Conservation (phyloP, 2,113 vertebrate genomes). For the Hystrix brachyura region DNA sequence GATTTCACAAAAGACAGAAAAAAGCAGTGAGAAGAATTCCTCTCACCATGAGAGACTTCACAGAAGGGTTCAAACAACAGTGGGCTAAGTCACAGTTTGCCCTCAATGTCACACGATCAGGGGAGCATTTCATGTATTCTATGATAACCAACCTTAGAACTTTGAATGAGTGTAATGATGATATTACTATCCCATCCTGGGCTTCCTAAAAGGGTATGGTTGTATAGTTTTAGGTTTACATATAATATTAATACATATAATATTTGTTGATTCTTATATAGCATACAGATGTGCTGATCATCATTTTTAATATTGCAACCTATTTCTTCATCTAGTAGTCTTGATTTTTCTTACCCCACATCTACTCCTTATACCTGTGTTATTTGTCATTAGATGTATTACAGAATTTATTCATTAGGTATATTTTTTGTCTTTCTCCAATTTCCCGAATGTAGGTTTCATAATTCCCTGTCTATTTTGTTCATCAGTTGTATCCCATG, state of each 20-base stretch:
- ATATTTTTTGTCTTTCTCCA: slow-evolving; percentile 4
- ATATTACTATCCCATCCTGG: background rate
- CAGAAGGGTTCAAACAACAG: background rate
- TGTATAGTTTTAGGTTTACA: background rate
- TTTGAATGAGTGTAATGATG: background rate
- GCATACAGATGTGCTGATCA: background rate
- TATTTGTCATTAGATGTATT: background rate
- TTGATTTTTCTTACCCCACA: background rate
- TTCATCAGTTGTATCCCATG: background rate
- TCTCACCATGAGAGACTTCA: background rate
- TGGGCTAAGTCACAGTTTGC: background rate
- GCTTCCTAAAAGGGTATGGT: background rate
- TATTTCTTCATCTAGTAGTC: background rate
- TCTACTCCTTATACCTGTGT: background rate
- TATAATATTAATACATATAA: too few species aligned
- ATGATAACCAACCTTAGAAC: background rate
- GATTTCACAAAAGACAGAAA: slow-evolving; percentile 47
- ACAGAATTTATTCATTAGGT: background rate
- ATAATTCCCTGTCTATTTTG: background rate
- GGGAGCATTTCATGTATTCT: background rate
- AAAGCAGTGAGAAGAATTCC: slow-evolving; percentile 29
- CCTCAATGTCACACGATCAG: background rate
- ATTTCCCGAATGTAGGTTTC: background rate
- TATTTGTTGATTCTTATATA: background rate
- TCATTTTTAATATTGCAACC: background rate